phyloP scores from a whole-genome alignment of 2,888 invertebrate genomes.

The Aleiodes alternator region DNA sequence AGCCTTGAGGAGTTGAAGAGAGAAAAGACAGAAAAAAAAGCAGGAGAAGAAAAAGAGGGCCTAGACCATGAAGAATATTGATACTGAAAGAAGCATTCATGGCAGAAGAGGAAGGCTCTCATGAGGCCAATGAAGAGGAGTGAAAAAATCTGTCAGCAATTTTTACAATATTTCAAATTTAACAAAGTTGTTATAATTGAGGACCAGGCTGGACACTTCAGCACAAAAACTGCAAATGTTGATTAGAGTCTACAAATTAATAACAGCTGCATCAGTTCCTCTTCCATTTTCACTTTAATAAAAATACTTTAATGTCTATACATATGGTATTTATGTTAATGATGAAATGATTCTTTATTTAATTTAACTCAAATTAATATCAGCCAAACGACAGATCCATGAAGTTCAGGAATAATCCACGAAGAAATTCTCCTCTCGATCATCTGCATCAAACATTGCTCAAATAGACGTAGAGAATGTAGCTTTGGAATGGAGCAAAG shows the following conservation, averaged over 20 bases:
- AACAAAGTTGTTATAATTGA: slow-evolving; percentile 96
- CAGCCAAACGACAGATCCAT: too few relatives aligned
- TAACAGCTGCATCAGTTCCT: not conserved
- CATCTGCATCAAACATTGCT: too few relatives aligned
- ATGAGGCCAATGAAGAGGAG: slow-evolving; percentile 83
- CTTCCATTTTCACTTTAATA: not conserved
- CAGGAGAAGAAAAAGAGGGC: slow-evolving; percentile 87
- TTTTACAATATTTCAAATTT: slow-evolving; percentile 89
- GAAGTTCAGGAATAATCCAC: too few relatives aligned
- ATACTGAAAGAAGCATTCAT: slow-evolving; percentile 93
- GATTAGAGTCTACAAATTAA: not conserved
- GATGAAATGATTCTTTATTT: too few relatives aligned
- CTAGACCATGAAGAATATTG: slow-evolving; percentile 93
- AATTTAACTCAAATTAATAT: too few relatives aligned
- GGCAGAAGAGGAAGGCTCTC: slow-evolving; percentile 94
- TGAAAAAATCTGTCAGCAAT: slow-evolving; percentile 88
- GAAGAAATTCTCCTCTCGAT: too few relatives aligned
- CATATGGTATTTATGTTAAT: not conserved
- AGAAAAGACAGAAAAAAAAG: slow-evolving; percentile 86
- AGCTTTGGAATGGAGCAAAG: too few relatives aligned
- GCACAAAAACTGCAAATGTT: slow-evolving; percentile 90
- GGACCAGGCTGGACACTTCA: slow-evolving; percentile 94
- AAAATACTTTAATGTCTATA: not conserved
- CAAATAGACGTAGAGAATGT: too few relatives aligned
- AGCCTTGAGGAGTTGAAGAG: slow-evolving; percentile 84